These are phyloP conservation scores for Neosilurus hyrtlii DNA, from an alignment of 2,797 vertebrate genomes.

Conservation along the genomic window DNA sequence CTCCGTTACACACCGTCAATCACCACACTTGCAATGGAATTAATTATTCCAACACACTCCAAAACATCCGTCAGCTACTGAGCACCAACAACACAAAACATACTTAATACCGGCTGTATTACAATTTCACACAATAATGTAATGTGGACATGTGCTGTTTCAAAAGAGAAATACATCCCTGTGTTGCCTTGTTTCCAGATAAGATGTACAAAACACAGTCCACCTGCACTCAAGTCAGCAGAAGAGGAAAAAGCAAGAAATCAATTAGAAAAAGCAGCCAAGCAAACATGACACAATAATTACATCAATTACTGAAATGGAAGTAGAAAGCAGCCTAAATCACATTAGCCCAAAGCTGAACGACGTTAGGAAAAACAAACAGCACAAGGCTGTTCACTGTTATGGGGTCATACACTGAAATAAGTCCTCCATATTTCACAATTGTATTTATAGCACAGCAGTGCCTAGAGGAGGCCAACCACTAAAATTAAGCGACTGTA, in stretches of 20 bases:
- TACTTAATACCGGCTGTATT: background rate
- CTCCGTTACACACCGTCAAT: slow-evolving; percentile 29
- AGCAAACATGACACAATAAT: background rate
- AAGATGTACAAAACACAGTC: background rate
- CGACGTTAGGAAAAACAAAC: slow-evolving; percentile 10
- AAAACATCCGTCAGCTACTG: background rate
- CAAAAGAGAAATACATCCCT: background rate
- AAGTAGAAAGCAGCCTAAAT: background rate
- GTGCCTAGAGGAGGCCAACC: background rate
- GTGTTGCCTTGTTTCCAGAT: background rate
- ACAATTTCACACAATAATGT: background rate
- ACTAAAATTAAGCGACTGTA: background rate
- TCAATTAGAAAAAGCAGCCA: background rate
- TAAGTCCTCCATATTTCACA: background rate
- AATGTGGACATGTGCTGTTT: background rate
- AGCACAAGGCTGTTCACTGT: background rate
- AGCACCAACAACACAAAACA: background rate
- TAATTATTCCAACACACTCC: background rate
- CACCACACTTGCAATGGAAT: slow-evolving; percentile 12
- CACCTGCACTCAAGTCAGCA: background rate
- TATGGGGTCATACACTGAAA: background rate
- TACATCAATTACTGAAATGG: background rate
- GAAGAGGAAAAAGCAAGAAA: background rate
- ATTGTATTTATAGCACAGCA: background rate
- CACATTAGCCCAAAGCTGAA: slow-evolving; percentile 11